phyloP scores from a whole-genome alignment of 1,140 invertebrate species.

The Rhagoletis pomonella region DNA sequence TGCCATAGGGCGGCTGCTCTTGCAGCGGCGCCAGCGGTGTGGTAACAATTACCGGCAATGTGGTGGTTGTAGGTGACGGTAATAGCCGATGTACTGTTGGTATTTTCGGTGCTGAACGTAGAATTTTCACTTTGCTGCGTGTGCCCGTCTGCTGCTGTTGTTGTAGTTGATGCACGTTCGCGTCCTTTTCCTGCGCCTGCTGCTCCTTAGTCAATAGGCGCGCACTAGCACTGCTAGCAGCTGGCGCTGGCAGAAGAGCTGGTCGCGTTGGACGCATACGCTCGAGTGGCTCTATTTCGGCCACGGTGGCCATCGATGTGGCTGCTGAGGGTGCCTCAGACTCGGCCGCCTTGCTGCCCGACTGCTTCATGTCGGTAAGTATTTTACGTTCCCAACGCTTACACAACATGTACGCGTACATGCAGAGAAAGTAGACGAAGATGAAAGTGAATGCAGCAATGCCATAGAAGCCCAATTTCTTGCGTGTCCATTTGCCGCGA shows the following conservation, averaged over 20 bases:
- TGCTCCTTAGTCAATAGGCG: neutral
- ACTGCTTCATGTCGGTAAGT: slow-evolving; percentile 30
- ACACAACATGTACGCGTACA: slow-evolving; percentile 23
- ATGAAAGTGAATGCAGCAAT: slow-evolving; percentile 40
- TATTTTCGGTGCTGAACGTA: slow-evolving; percentile 38
- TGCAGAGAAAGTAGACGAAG: slow-evolving; percentile 14
- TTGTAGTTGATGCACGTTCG: neutral
- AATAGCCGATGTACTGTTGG: slow-evolving; percentile 8
- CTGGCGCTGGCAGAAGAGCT: neutral
- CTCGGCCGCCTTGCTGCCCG: neutral
- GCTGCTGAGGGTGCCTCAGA: slow-evolving; percentile 13
- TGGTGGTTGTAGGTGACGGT: neutral
- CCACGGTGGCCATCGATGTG: slow-evolving; percentile 34
- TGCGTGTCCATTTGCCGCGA: slow-evolving; percentile 33
- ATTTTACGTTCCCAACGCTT: slow-evolving; percentile 49
- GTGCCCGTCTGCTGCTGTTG: slow-evolving; percentile 8
- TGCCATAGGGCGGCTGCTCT: slow-evolving; percentile 8
- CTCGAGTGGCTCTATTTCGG: slow-evolving; percentile 37
- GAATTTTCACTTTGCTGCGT: slow-evolving; percentile 1
- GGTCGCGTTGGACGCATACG: neutral
- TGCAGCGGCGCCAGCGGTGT: slow-evolving; percentile 8
- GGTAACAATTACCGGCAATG: slow-evolving; percentile 12
- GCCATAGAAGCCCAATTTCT: slow-evolving; percentile 47
- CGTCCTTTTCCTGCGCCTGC: neutral
- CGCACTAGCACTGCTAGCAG: neutral